Percentiles rank a stretch among this genome's conserved stretches.
Conservation (phyloP, 1,140 invertebrate species). For the Schmidtea mediterranea region DNA sequence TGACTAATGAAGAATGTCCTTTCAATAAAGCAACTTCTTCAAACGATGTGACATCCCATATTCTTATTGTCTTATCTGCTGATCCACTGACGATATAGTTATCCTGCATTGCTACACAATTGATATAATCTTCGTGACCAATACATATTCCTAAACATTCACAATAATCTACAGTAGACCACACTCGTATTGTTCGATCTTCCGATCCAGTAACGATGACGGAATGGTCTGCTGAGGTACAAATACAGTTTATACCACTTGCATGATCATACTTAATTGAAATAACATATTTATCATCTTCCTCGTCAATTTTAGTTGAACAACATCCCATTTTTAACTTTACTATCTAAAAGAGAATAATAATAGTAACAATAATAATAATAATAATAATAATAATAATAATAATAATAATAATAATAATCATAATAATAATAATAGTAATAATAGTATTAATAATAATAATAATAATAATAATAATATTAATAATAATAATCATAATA, state of each 20-base stretch:
- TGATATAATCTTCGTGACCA: constrained; percentile 31
- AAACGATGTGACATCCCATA: constrained; percentile 32
- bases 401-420: no score
- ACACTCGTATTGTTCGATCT: constrained; percentile 29
- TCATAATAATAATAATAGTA: no score
- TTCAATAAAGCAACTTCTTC: constrained; percentile 27
- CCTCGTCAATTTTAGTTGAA: no score
- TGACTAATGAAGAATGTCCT: constrained; percentile 30
- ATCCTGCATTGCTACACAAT: constrained; percentile 29
- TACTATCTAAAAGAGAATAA: no score
- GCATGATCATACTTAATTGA: constrained; percentile 19
- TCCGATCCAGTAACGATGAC: constrained; percentile 32
- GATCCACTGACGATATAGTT: constrained; percentile 31
- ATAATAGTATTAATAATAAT: no score
- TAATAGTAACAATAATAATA: no score
- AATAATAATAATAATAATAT: no score
- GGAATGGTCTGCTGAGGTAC: constrained; percentile 31
- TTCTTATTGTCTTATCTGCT: constrained; percentile 31
- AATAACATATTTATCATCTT: no score
- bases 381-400: no score
- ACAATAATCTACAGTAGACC: constrained; percentile 29
- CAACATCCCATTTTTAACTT: no score
- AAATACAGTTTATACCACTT: constrained; percentile 31
- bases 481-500: no score
- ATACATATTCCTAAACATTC: constrained; percentile 31